Evolutionary conservation across 2,888 invertebrate genomes (phyloP).

Genomic region (Epinotia demarniana): DNA sequence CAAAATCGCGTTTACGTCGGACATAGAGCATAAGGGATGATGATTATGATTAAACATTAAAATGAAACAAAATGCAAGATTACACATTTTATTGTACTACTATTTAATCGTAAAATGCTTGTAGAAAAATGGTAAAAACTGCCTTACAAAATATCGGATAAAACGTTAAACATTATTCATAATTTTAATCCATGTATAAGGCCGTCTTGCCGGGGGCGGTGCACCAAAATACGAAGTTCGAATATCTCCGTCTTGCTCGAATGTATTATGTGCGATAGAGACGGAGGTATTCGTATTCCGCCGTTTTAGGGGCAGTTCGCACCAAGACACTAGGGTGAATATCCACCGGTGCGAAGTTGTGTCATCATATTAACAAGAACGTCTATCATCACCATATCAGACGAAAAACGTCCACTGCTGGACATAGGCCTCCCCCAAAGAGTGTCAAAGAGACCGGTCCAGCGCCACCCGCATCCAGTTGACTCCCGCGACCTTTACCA

Average conservation of each 20-base stretch:
- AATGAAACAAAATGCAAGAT: constrained; percentile 43
- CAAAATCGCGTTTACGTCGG: no score
- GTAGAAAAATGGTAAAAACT: constrained; percentile 54
- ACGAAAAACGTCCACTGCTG: no score
- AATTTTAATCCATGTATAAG: constrained; percentile 12
- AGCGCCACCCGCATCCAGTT: no score
- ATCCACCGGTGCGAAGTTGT: no score
- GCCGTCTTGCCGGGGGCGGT: background rate
- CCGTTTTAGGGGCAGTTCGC: background rate
- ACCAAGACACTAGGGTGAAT: no score
- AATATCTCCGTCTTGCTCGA: background rate
- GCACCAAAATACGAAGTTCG: background rate
- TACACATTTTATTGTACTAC: constrained; percentile 50
- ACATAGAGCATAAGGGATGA: no score
- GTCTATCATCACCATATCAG: no score
- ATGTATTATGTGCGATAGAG: background rate
- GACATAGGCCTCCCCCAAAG: no score
- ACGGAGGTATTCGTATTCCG: background rate
- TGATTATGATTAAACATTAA: no score
- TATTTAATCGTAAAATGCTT: constrained; percentile 47
- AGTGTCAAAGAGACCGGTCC: no score
- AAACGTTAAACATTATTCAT: constrained; percentile 31
- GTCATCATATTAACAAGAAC: no score
- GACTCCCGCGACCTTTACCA: no score
- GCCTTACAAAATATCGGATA: constrained; percentile 42